Conservation (phyloP, 1,140 invertebrate species). For the Scaptomyza montana region DNA sequence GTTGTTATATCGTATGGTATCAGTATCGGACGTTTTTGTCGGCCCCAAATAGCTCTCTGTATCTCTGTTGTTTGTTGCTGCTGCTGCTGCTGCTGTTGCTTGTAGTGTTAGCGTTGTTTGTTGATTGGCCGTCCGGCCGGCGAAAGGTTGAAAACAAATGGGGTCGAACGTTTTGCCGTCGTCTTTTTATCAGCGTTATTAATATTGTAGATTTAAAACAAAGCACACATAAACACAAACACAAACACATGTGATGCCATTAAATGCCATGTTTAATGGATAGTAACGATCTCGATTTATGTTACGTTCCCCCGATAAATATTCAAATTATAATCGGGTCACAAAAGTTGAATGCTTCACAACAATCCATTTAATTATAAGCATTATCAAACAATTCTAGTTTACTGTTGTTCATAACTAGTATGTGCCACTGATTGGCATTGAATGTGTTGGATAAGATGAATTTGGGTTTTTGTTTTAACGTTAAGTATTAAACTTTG, state of each 20-base stretch:
- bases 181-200: constrained; percentile 71
- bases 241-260: constrained; percentile 43
- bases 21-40: constrained; percentile 54
- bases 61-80: constrained; percentile 7
- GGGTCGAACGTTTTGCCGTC: constrained; percentile 56
- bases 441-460: constrained; percentile 14
- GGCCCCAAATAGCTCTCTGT: constrained; percentile 23
- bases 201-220: constrained; percentile 69
- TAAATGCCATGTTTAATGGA: constrained; percentile 70
- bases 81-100: constrained; percentile 19
- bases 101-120: constrained; percentile 31
- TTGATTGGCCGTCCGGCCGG: constrained; percentile 57
- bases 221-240: constrained; percentile 43
- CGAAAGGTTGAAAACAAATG: constrained; percentile 72
- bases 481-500: too few relatives aligned
- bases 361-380: constrained; percentile 26
- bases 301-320: constrained; percentile 45
- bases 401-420: constrained; percentile 24
- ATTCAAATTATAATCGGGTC: constrained; percentile 61
- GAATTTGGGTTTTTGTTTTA: too few relatives aligned
- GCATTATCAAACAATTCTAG: constrained; percentile 32
- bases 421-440: constrained; percentile 31
- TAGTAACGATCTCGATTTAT: constrained; percentile 65
- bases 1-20: constrained; percentile 53
- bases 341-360: constrained; percentile 9